Conservation (phyloP, 1,140 invertebrate genomes). For the Contarinia nasturtii region DNA sequence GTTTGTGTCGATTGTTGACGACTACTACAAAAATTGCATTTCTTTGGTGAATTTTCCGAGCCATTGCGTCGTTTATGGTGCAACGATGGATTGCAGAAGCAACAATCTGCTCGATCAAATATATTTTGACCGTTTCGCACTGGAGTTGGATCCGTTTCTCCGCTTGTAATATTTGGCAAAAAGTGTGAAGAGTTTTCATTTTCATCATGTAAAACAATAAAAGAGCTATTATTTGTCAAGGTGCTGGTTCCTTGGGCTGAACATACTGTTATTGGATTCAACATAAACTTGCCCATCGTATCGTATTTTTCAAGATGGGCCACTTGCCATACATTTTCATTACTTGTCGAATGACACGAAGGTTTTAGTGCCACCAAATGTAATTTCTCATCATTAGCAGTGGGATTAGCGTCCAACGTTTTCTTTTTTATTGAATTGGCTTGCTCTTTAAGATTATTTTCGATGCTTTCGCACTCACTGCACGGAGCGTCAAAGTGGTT, state of each 20-base stretch:
- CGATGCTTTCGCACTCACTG: too few relatives aligned
- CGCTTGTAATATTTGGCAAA: background rate
- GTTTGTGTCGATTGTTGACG: background rate
- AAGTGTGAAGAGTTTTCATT: background rate
- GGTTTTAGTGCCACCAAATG: too few relatives aligned
- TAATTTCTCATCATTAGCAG: too few relatives aligned
- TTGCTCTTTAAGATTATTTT: too few relatives aligned
- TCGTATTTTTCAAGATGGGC: background rate
- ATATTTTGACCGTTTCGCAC: background rate
- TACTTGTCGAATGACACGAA: too few relatives aligned
- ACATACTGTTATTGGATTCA: background rate
- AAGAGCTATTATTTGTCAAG: background rate
- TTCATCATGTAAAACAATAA: background rate
- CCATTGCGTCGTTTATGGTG: background rate
- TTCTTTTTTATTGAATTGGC: too few relatives aligned
- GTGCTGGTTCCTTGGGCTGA: background rate
- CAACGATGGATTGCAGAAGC: constrained; percentile 3
- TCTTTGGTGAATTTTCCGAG: background rate
- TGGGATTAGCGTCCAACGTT: too few relatives aligned
- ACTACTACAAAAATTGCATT: constrained; percentile 1
- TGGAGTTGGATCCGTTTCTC: background rate
- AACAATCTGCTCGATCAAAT: background rate
- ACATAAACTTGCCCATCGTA: background rate
- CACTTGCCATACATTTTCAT: constrained; percentile 1
- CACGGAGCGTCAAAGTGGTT: too few relatives aligned